phyloP scores from a whole-genome alignment of 2,113 vertebrate species.

The Pristiophorus japonicus region DNA sequence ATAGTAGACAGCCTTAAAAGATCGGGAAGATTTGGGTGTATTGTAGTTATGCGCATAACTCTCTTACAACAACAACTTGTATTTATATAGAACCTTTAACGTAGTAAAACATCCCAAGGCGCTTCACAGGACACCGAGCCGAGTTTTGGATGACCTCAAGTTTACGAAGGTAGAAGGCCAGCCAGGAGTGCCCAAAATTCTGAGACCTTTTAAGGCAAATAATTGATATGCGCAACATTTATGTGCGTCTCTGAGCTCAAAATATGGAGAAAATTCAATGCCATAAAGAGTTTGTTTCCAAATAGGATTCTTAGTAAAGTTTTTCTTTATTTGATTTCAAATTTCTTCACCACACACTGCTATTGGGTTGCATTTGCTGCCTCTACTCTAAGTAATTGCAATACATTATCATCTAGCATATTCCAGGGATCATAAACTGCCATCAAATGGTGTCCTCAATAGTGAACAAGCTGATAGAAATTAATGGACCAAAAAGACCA shows the following conservation, averaged over 20 bases:
- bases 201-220: not conserved
- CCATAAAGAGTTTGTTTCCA: too few relatives aligned
- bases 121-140: too few relatives aligned
- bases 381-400: not conserved
- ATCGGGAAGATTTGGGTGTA: not conserved
- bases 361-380: not conserved
- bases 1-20: too few relatives aligned
- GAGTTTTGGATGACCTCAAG: too few relatives aligned
- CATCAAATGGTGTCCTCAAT: not conserved
- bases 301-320: not conserved
- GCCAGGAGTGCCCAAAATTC: too few relatives aligned
- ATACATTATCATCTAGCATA: not conserved
- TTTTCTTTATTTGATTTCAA: not conserved
- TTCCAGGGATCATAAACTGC: not conserved
- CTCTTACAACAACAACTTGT: too few relatives aligned
- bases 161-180: too few relatives aligned
- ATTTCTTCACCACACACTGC: not conserved
- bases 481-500: not conserved
- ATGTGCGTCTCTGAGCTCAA: not conserved
- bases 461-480: not conserved
- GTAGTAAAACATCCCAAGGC: too few relatives aligned
- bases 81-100: too few relatives aligned
- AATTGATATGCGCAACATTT: not conserved
- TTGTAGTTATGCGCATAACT: not conserved
- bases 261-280: not conserved